phyloP scores from a whole-genome alignment of 2,888 invertebrate species.

The Acanthopleura granulata region DNA sequence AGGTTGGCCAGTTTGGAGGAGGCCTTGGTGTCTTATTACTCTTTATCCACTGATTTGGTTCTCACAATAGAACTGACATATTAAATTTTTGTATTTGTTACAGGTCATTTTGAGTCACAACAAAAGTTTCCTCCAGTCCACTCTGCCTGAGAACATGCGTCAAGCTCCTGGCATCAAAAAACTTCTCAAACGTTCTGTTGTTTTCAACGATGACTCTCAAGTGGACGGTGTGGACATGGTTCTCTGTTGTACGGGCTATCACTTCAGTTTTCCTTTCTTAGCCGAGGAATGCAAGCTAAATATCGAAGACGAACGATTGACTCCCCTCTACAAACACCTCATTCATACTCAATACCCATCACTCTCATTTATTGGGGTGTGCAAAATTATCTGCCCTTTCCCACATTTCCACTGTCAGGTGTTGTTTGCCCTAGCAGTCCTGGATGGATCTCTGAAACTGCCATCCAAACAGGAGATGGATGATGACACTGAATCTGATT shows the following conservation, averaged over 20 bases:
- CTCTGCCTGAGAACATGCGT: constrained; percentile 52
- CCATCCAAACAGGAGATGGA: constrained; percentile 78
- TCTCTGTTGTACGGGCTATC: constrained; percentile 83
- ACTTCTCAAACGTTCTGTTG: constrained; percentile 32
- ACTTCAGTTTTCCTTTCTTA: constrained; percentile 84
- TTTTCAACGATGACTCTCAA: constrained; percentile 75
- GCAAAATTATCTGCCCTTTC: constrained; percentile 86
- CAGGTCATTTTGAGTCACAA: constrained; percentile 65
- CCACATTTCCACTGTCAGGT: constrained; percentile 88
- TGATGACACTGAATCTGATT: constrained; percentile 77
- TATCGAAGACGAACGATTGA: constrained; percentile 81
- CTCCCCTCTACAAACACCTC: constrained; percentile 87
- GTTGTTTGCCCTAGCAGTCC: constrained; percentile 72
- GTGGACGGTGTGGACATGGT: constrained; percentile 76
- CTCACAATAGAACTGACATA: too few relatives aligned
- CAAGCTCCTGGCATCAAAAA: constrained; percentile 57
- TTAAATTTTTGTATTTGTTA: background rate
- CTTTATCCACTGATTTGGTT: too few relatives aligned
- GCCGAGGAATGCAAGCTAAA: constrained; percentile 78
- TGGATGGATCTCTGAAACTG: constrained; percentile 76
- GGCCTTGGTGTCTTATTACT: too few relatives aligned
- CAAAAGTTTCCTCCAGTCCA: constrained; percentile 36
- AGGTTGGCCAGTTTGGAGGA: too few relatives aligned
- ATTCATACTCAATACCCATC: constrained; percentile 85
- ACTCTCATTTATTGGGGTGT: constrained; percentile 86